These are phyloP conservation scores for Vulpes ferrilata DNA, from an alignment of 2,113 vertebrate genomes.

Conservation along the genomic window DNA sequence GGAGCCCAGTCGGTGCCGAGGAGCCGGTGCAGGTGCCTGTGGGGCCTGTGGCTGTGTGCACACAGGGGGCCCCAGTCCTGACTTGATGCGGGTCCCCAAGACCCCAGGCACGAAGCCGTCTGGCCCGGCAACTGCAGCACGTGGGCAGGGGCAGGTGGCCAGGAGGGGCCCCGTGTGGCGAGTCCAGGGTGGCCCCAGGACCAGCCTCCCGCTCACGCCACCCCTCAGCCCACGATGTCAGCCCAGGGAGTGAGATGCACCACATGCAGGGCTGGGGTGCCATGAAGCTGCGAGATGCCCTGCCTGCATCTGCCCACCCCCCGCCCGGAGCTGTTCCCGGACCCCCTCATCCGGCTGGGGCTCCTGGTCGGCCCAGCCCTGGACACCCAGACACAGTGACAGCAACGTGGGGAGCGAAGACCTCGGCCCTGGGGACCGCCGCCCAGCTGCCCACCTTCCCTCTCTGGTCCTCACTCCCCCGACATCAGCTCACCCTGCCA, in stretches of 20 bases:
- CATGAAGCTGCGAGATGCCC: too few relatives aligned
- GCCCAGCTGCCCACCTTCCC: background rate
- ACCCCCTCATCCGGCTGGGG: background rate
- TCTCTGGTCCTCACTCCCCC: too few relatives aligned
- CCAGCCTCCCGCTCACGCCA: too few relatives aligned
- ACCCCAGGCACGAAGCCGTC: too few relatives aligned
- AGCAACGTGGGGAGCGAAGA: background rate
- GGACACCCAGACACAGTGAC: rapidly evolving
- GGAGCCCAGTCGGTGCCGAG: background rate
- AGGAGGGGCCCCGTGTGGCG: too few relatives aligned
- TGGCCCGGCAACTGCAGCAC: rapidly evolving
- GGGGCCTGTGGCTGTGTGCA: too few relatives aligned
- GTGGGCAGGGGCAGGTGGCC: background rate
- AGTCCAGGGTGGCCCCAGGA: too few relatives aligned
- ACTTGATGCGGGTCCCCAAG: background rate
- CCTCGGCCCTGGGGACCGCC: background rate
- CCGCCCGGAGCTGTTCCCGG: too few relatives aligned
- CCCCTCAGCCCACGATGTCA: background rate
- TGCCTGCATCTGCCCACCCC: background rate
- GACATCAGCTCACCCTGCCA: rapidly evolving
- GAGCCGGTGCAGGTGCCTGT: too few relatives aligned
- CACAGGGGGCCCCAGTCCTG: background rate
- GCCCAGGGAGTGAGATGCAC: rapidly evolving
- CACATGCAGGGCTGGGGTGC: rapidly evolving
- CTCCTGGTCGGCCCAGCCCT: background rate